Evolutionary conservation across 2,888 invertebrate genomes (phyloP), one percentile per base, ranked within the genome.

Genomic region (Callosobruchus maculatus): DNA sequence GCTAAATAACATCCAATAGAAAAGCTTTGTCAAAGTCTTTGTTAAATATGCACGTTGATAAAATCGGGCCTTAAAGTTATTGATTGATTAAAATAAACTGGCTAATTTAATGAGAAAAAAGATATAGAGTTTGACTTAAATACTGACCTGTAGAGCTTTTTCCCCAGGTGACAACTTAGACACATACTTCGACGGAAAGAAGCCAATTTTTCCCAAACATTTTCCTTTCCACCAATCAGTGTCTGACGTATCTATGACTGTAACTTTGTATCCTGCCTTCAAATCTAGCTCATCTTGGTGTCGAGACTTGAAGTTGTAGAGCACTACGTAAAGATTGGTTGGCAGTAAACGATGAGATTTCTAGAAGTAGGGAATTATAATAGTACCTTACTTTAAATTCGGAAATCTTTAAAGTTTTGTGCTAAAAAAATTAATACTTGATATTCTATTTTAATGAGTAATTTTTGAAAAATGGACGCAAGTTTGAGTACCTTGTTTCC

Each of bases 161-260:
- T 98, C 97, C 5, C 97, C 97, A 68, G 96, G 93, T 84, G 95
- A 94, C 74, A 98, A 88, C 83, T 95, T 94, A 75, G 96, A 95
- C 80, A 97, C 97, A 85, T 98, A 98, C 83, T 97, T 97, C 26
- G 97, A 97, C 3, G 98, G 98, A 85, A 98, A 97, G 88, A 94
- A 97, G 18, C 98, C 98, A 71, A 94, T 91, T 82, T 94, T 92
- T 30, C 97, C 97, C 77, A 97, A 89, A 83, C 96, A 96, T 86
- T 97, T 97, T 70, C 97, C 98, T 88, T 97, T 96, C 97, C 97
- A 98, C 98, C 97, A 98, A 84, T 97, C 97, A 18, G 95, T 94
- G 87, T 98, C 97, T 0, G 97, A 93, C 70, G 96, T 97, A 85
- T 98, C 98, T 80, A 96, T 95, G 74, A 97, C 97, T 18, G 95